Percentiles rank a stretch among this genome's conserved stretches.
These are phyloP conservation scores for Phataginus tetradactyla DNA, from an alignment of 2,797 vertebrate species.

Conservation along the genomic window DNA sequence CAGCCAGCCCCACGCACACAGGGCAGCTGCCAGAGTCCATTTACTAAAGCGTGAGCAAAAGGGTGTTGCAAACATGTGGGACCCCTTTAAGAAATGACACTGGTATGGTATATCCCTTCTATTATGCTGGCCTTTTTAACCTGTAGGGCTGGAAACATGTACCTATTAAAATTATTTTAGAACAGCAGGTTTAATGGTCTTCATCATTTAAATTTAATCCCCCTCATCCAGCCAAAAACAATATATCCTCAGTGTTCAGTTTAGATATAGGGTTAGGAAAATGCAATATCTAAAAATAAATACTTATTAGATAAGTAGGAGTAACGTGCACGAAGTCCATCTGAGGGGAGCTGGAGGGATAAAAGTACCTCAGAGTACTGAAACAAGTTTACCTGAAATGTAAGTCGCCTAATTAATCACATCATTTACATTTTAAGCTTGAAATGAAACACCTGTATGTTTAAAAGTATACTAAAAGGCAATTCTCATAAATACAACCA, in stretches of 20 bases:
- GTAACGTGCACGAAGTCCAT: not conserved
- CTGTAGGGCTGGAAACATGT: not conserved
- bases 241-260: not conserved
- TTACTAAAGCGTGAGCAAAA: slow-evolving; percentile 21
- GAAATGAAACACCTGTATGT: not conserved
- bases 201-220: slow-evolving; percentile 25
- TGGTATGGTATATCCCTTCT: not conserved
- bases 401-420: not conserved
- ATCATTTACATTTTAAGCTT: slow-evolving; percentile 34
- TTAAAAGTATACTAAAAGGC: slow-evolving; percentile 55
- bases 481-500: not conserved
- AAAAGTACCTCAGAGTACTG: not conserved
- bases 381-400: not conserved
- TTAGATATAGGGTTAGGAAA: not conserved
- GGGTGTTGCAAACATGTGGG: not conserved
- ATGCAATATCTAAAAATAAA: not conserved
- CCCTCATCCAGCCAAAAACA: not conserved
- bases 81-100: slow-evolving; percentile 54
- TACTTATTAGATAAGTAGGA: not conserved
- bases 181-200: not conserved
- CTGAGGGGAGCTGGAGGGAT: not conserved
- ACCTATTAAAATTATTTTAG: not conserved
- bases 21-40: slow-evolving; percentile 86
- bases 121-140: not conserved
- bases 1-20: slow-evolving; percentile 87